Evolutionary conservation across 1,140 invertebrate genomes (phyloP).

Genomic region (Elymnias hypermnestra): DNA sequence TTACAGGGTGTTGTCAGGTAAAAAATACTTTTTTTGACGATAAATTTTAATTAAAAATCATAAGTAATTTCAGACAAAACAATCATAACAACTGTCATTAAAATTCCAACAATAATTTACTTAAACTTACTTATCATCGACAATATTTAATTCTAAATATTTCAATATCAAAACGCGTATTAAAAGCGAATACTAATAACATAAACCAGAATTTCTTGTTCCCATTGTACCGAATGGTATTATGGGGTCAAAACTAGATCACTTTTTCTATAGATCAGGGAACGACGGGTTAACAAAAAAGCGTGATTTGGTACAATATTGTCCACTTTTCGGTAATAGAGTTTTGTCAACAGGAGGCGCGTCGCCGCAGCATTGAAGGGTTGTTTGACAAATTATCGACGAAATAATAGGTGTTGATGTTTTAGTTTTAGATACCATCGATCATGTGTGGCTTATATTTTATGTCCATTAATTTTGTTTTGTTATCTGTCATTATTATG

Average conservation of each 20-base stretch:
- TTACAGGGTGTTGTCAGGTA: no score
- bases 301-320: constrained; percentile 60
- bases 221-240: constrained; percentile 40
- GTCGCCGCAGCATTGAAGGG: constrained; percentile 42
- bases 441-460: constrained; percentile 30
- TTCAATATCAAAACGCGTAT: constrained; percentile 4
- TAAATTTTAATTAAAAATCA: no score
- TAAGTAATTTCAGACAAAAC: no score
- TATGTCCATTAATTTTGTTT: not conserved
- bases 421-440: constrained; percentile 42
- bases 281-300: constrained; percentile 52
- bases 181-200: constrained; percentile 15
- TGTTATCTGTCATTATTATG: no score
- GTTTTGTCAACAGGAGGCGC: constrained; percentile 70
- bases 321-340: constrained; percentile 72
- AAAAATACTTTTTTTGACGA: no score
- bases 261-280: constrained; percentile 41
- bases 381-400: constrained; percentile 60
- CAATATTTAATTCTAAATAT: constrained; percentile 12
- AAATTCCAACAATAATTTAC: no score
- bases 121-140: constrained; percentile 3
- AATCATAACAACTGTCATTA: no score
- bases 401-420: constrained; percentile 60
- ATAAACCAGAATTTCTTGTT: constrained; percentile 59
- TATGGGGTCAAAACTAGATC: constrained; percentile 67